A percentile compares a stretch with the other conserved stretches of the same genome.
phyloP scores from a whole-genome alignment of 2,113 vertebrate species.

The Etheostoma cragini region DNA sequence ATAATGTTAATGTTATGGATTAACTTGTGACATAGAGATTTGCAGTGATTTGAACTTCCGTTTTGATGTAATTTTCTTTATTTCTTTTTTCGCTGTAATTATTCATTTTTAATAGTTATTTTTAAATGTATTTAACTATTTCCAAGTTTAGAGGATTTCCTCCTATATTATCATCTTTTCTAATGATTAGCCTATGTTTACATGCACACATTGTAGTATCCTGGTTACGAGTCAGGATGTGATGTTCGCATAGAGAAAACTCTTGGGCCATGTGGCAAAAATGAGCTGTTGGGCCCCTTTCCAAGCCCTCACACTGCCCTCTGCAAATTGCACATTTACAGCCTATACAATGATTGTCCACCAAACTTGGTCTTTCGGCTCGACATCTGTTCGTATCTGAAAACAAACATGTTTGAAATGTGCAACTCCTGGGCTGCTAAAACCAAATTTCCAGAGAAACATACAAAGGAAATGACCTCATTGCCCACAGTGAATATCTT shows the following conservation, averaged over 20 bases:
- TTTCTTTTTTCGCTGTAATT: not conserved
- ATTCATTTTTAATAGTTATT: not conserved
- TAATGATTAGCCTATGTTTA: not conserved
- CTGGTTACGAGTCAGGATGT: not conserved
- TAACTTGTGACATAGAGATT: not conserved
- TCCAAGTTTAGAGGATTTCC: not conserved
- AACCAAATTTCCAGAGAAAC: not conserved
- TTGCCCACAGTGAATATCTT: conserved; percentile 3
- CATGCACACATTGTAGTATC: not conserved
- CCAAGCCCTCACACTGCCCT: not conserved
- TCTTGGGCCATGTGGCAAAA: not conserved
- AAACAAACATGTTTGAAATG: not conserved
- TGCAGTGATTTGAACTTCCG: not conserved
- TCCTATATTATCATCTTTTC: not conserved
- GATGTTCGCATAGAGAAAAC: not conserved
- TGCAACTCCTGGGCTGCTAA: not conserved
- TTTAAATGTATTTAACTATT: not conserved
- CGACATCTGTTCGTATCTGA: not conserved
- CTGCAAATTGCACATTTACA: not conserved
- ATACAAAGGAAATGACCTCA: conserved; percentile 7
- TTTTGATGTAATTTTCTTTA: not conserved
- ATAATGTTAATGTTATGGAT: not conserved
- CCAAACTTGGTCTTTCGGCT: not conserved
- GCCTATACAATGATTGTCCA: not conserved
- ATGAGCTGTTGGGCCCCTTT: not conserved